Conservation (phyloP, 92 coral and sea anemone genomes). For the Epizoanthus fatuus region DNA sequence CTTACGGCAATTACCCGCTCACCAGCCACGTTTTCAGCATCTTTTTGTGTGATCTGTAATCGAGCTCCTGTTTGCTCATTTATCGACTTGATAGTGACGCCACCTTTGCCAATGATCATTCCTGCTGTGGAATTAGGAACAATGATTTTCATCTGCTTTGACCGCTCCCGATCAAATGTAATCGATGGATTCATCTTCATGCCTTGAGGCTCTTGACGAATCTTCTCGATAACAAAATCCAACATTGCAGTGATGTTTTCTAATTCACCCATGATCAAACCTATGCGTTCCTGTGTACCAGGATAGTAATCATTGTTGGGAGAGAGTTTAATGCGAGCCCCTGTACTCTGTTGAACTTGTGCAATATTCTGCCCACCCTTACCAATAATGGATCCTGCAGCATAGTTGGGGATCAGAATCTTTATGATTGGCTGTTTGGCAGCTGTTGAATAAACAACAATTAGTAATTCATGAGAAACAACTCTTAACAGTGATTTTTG, state of each 20-base stretch:
- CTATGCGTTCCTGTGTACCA: conserved; percentile 98
- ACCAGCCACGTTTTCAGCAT: conserved; percentile 93
- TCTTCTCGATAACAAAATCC: conserved; percentile 95
- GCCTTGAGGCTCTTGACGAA: conserved; percentile 94
- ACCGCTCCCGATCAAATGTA: conserved; percentile 91
- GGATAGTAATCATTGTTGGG: conserved; percentile 99
- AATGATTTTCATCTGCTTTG: conserved; percentile 94
- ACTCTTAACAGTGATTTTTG: too few species aligned
- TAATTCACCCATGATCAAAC: conserved; percentile 97
- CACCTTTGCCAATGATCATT: conserved; percentile 97
- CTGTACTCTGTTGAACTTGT: conserved; percentile 94
- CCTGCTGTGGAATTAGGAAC: conserved; percentile 99
- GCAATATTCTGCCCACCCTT: conserved; percentile 98
- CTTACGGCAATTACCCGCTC: conserved; percentile 91
- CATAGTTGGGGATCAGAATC: conserved; percentile 97
- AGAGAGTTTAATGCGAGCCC: conserved; percentile 96
- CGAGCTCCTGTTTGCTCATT: conserved; percentile 97
- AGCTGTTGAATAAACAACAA: conserved; percentile 54
- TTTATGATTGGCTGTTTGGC: conserved; percentile 97
- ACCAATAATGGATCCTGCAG: conserved; percentile 99
- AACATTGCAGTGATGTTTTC: conserved; percentile 92
- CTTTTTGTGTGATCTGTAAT: conserved; percentile 97
- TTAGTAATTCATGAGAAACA: too few species aligned
- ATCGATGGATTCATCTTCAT: conserved; percentile 80
- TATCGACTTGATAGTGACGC: conserved; percentile 90